Percentiles rank a stretch among this genome's conserved stretches.
These are phyloP conservation scores for Alectoris magna DNA, from an alignment of 2,797 vertebrate genomes.

Conservation along the genomic window DNA sequence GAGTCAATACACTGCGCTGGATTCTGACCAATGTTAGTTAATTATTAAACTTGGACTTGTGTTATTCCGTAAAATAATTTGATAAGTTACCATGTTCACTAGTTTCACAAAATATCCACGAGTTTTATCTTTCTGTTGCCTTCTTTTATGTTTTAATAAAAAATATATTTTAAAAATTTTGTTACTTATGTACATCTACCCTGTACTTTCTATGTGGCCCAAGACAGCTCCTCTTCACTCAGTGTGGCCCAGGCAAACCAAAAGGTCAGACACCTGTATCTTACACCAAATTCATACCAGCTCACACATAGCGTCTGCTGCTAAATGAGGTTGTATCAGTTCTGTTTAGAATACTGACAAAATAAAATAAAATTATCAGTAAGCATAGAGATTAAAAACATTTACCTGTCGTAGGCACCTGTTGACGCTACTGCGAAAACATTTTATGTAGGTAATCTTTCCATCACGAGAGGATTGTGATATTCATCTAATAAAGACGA, in stretches of 20 bases:
- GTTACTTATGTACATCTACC: too few species aligned
- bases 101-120: too few species aligned
- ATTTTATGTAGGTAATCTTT: neutral
- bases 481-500: neutral
- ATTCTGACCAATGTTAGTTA: neutral
- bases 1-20: neutral
- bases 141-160: too few species aligned
- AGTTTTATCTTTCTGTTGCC: too few species aligned
- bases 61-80: too few species aligned
- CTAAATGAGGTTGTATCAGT: neutral
- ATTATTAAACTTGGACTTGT: too few species aligned
- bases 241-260: too few species aligned
- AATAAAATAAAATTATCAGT: neutral
- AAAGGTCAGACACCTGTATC: too few species aligned
- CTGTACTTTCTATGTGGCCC: too few species aligned
- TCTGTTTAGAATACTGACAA: neutral
- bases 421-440: neutral
- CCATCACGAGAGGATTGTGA: neutral
- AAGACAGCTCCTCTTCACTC: too few species aligned
- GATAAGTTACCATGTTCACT: too few species aligned
- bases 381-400: neutral
- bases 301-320: neutral
- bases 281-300: fast-evolving
- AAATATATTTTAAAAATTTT: too few species aligned
- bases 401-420: neutral